Percentiles rank a stretch among this genome's conserved stretches.
phyloP scores from a whole-genome alignment of 2,113 vertebrate genomes.

The Ellobius talpinus region DNA sequence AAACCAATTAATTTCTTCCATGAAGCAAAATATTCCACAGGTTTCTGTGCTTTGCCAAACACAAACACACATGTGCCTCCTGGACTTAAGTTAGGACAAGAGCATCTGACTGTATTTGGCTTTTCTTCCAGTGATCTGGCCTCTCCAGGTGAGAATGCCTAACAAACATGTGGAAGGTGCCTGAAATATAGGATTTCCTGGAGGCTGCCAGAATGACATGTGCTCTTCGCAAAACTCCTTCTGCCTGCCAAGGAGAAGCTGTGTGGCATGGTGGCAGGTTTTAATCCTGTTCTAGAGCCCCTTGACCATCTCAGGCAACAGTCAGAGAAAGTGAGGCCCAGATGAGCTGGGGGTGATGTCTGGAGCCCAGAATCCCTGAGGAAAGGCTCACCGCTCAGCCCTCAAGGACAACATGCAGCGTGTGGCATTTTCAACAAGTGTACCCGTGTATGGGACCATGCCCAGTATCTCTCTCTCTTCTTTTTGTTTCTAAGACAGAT shows the following conservation, averaged over 20 bases:
- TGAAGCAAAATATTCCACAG: neutral
- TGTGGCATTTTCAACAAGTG: neutral
- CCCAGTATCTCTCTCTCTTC: neutral
- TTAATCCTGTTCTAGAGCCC: neutral
- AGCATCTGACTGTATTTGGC: slow-evolving; percentile 86
- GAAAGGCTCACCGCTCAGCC: too few relatives aligned
- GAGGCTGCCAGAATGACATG: slow-evolving; percentile 79
- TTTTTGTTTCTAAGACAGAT: neutral
- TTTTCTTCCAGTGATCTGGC: slow-evolving; percentile 87
- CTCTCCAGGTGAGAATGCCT: slow-evolving; percentile 82
- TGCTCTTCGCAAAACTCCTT: slow-evolving; percentile 76
- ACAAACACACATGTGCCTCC: neutral
- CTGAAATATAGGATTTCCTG: slow-evolving; percentile 84
- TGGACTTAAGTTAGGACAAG: slow-evolving; percentile 13
- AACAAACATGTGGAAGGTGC: slow-evolving; percentile 86
- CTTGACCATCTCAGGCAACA: neutral
- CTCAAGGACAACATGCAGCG: neutral
- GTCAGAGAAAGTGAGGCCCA: neutral
- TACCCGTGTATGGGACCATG: too few relatives aligned
- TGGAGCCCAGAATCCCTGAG: neutral
- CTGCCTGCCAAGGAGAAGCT: slow-evolving; percentile 40
- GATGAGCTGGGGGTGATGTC: neutral
- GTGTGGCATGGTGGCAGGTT: slow-evolving; percentile 42
- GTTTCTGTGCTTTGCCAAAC: neutral
- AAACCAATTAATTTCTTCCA: neutral